A percentile compares a stretch with the other conserved stretches of the same genome.
Conservation (phyloP, 2,888 invertebrate species). For the Cheilosia soror region DNA sequence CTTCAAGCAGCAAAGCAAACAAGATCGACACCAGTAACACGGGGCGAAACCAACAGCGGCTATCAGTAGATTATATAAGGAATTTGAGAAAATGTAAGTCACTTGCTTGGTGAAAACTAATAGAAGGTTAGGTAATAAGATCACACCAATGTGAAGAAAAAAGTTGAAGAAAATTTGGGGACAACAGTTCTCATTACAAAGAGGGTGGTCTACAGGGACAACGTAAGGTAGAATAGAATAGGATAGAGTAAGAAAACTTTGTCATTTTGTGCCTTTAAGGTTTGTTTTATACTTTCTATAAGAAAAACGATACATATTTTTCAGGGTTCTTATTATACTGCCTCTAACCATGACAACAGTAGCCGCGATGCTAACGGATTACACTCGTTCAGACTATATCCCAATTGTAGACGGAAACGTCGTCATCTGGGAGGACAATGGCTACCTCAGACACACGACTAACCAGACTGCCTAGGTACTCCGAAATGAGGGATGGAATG, state of each 20-base stretch:
- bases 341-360: conserved; percentile 10
- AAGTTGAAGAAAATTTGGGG: conserved; percentile 60
- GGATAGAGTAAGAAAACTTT: conserved; percentile 3
- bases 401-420: conserved; percentile 40
- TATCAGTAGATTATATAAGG: too few relatives aligned
- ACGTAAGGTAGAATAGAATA: conserved; percentile 44
- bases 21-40: too few relatives aligned
- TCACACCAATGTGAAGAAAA: conserved; percentile 32
- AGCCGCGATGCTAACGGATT: conserved; percentile 43
- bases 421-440: conserved; percentile 35
- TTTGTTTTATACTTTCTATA: conserved; percentile 6
- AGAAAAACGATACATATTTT: conserved; percentile 8
- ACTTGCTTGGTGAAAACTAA: conserved; percentile 54
- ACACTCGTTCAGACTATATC: conserved; percentile 47
- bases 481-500: conserved; percentile 30
- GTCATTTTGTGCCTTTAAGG: too few relatives aligned
- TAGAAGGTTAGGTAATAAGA: conserved; percentile 53
- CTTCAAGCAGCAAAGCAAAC: too few relatives aligned
- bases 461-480: conserved; percentile 42
- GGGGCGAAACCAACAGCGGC: too few relatives aligned
- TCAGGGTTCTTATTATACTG: conserved; percentile 8
- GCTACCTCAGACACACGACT: conserved; percentile 34
- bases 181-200: conserved; percentile 64
- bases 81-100: too few relatives aligned
- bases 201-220: conserved; percentile 58